phyloP scores from a whole-genome alignment of 2,113 vertebrate species.

The Notarius lentiginosus region DNA sequence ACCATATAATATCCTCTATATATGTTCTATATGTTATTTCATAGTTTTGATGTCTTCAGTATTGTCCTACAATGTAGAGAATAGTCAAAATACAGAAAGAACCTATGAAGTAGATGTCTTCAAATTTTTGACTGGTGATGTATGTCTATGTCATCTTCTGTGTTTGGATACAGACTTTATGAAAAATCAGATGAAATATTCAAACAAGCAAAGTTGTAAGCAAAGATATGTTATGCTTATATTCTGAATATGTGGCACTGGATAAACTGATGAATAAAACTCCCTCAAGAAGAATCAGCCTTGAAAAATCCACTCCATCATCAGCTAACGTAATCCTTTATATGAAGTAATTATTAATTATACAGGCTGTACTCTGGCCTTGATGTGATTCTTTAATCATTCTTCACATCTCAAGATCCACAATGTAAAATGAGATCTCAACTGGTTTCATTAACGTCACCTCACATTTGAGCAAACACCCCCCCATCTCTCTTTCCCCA shows the following conservation, averaged over 20 bases:
- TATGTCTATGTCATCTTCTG: neutral
- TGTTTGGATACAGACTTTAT: neutral
- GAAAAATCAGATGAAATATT: neutral
- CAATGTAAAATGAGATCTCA: slow-evolving; percentile 6
- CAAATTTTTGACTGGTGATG: too few species aligned
- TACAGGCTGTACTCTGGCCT: slow-evolving; percentile 4
- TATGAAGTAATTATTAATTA: slow-evolving; percentile 14
- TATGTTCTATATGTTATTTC: too few species aligned
- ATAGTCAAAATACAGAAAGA: too few species aligned
- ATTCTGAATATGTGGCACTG: neutral
- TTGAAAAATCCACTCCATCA: slow-evolving; percentile 10
- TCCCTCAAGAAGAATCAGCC: neutral
- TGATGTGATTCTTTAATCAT: slow-evolving; percentile 14
- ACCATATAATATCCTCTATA: too few species aligned
- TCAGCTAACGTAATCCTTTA: slow-evolving; percentile 1
- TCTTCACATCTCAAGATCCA: neutral
- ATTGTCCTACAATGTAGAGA: too few species aligned
- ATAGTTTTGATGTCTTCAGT: too few species aligned
- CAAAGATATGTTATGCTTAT: neutral
- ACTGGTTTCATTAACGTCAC: neutral
- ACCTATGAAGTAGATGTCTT: too few species aligned
- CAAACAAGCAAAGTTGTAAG: neutral
- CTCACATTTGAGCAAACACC: neutral
- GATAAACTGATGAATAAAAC: neutral
- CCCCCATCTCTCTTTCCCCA: neutral